These are phyloP conservation scores for Anastrepha obliqua DNA, from an alignment of 1,140 invertebrate species.

Conservation along the genomic window DNA sequence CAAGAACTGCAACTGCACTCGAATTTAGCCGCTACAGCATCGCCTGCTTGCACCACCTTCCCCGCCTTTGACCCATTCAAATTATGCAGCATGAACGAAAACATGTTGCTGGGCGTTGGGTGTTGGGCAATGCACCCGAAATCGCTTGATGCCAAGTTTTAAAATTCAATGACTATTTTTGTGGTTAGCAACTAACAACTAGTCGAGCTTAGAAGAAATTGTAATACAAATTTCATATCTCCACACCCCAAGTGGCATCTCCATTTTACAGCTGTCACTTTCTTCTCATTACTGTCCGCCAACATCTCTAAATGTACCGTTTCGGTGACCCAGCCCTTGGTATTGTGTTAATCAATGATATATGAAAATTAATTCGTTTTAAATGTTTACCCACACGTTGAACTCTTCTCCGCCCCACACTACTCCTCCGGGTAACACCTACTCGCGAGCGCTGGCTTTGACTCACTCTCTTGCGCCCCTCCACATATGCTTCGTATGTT, in stretches of 20 bases:
- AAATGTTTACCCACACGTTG: slow-evolving; percentile 51
- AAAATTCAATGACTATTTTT: too few relatives aligned
- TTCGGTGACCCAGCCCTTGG: neutral
- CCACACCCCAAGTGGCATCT: neutral
- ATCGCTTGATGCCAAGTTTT: neutral
- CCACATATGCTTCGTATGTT: neutral
- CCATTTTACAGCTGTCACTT: neutral
- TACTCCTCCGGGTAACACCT: slow-evolving; percentile 45
- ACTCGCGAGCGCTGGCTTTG: slow-evolving; percentile 24
- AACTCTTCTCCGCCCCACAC: slow-evolving; percentile 45
- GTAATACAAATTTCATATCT: too few relatives aligned
- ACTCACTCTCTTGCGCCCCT: slow-evolving; percentile 7
- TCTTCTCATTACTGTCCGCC: neutral
- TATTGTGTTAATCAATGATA: slow-evolving; percentile 46
- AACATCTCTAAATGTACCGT: neutral
- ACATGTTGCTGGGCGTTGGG: neutral
- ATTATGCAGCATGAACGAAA: neutral
- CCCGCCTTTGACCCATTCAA: too few relatives aligned
- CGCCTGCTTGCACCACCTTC: too few relatives aligned
- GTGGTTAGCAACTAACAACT: too few relatives aligned
- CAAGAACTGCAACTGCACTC: slow-evolving; percentile 22
- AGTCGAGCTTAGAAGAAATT: too few relatives aligned
- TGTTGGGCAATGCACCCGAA: slow-evolving; percentile 20
- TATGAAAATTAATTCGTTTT: slow-evolving; percentile 53
- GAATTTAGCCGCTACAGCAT: neutral